A percentile compares a stretch with the other conserved stretches of the same genome.
Evolutionary conservation across 2,797 vertebrate genomes (phyloP).

Genomic region (Lepus townsendii): DNA sequence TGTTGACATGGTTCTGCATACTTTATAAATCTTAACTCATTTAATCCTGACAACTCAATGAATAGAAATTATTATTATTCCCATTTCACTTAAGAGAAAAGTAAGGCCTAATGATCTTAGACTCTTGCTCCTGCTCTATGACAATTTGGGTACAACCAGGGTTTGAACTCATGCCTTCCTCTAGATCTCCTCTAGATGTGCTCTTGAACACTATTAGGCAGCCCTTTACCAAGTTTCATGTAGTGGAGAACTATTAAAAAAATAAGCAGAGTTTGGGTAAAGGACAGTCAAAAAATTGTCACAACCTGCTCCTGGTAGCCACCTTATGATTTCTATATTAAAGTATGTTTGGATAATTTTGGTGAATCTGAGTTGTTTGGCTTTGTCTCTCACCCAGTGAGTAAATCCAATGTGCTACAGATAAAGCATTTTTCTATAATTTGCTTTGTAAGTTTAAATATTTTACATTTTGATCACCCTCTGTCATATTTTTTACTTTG

Average conservation of each 20-base stretch:
- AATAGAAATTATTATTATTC: not conserved
- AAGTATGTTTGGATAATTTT: not conserved
- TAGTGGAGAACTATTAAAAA: not conserved
- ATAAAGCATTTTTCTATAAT: not conserved
- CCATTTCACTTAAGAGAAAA: no score
- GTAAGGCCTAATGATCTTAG: not conserved
- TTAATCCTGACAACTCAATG: not conserved
- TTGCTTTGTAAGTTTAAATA: not conserved
- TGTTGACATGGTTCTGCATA: not conserved
- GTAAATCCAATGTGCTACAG: not conserved
- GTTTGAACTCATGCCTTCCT: not conserved
- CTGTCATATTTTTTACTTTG: not conserved
- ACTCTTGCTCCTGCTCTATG: not conserved
- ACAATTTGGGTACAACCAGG: not conserved
- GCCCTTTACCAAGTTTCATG: not conserved
- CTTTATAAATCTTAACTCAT: not conserved
- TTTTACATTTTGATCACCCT: not conserved
- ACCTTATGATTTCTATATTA: not conserved
- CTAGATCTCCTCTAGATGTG: not conserved
- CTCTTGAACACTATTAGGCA: not conserved
- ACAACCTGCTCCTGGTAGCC: not conserved
- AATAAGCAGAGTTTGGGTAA: not conserved
- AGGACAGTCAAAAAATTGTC: not conserved
- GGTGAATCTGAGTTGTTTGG: not conserved
- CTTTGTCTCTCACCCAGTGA: not conserved